Percentiles rank a stretch among this genome's conserved stretches.
phyloP scores from a whole-genome alignment of 1,140 invertebrate species.

The Danaus plexippus region DNA sequence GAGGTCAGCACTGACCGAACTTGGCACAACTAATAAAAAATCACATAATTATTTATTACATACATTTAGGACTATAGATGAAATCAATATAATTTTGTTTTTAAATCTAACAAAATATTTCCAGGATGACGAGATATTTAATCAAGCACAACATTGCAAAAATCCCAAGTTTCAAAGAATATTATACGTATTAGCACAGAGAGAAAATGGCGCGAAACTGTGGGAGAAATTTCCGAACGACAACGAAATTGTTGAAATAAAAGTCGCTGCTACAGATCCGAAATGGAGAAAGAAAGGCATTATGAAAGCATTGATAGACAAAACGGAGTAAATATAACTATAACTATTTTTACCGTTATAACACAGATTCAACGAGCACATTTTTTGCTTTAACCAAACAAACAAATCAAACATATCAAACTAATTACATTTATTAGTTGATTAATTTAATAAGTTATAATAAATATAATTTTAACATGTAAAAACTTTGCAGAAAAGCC shows the following conservation, averaged over 20 bases:
- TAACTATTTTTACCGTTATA: background rate
- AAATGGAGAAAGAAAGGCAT: conserved; percentile 77
- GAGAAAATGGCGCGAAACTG: conserved; percentile 71
- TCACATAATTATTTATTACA: too few relatives aligned
- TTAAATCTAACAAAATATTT: conserved; percentile 10
- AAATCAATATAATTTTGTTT: too few relatives aligned
- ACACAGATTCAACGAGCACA: background rate
- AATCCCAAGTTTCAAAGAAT: conserved; percentile 77
- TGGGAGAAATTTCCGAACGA: conserved; percentile 72
- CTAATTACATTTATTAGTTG: too few relatives aligned
- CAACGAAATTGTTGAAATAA: conserved; percentile 73
- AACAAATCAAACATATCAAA: too few relatives aligned
- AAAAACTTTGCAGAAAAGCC: conserved; percentile 71
- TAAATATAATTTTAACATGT: too few relatives aligned
- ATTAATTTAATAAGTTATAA: too few relatives aligned
- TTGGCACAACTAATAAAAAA: too few relatives aligned
- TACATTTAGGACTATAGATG: too few relatives aligned
- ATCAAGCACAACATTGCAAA: conserved; percentile 44
- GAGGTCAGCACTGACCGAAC: too few relatives aligned
- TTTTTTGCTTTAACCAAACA: too few relatives aligned
- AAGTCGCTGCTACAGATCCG: conserved; percentile 76
- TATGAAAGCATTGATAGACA: conserved; percentile 74
- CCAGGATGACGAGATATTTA: conserved; percentile 36
- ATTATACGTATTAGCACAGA: conserved; percentile 70
- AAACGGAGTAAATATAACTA: conserved; percentile 71